Base-by-base conservation (phyloP, 2,888 invertebrate genomes). In the Scaptomyza cyrtandrae region DNA sequence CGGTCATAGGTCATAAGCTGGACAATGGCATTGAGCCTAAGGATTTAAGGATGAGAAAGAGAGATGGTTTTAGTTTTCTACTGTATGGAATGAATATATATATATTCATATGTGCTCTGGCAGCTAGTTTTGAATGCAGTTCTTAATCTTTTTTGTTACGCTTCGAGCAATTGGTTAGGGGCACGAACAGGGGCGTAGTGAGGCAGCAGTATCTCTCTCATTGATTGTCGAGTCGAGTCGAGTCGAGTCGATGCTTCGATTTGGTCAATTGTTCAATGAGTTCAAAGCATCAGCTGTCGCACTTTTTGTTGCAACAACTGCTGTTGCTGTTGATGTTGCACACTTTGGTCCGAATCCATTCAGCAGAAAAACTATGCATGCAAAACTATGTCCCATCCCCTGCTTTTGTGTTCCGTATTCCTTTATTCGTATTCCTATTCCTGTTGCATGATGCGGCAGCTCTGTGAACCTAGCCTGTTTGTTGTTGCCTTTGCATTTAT, bases 251-350 rank as follows among this genome's bases (percentile, higher is more conserved):
- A n/a, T n/a, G 67, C 84, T 66, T 74, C 88, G 80, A 81, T 81
- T 87, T 80, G 77, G 67, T 77, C 82, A 86, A 84, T 88, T 83
- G 89, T 83, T 88, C 85, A 87, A 80, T 83, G 83, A 77, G 31
- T 31, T 31, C 84, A 58, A 78, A 78, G 65, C 72, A 71, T 78
- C 84, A 86, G 87, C 88, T 86, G 88, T 73, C 66, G 79, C 60
- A 57, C 62, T 78, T 78, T 78, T 78, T 78, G 77, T 71, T 72
- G 53, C 45, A 19, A 46, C 16, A 16, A 41, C 39, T 52, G 41
- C 3, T 24, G 24, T 24, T 24, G 24, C 3, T 24, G 24, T 24
- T 3, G 48, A 11, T 16, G 48, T 2, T 71, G 75, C 75, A 75
- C 71, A 81, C 57, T 74, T 80, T 59, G 62, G 64, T 37, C 59